These are phyloP conservation scores for Margarornis squamiger DNA, from an alignment of 2,797 vertebrate species.

Conservation along the genomic window DNA sequence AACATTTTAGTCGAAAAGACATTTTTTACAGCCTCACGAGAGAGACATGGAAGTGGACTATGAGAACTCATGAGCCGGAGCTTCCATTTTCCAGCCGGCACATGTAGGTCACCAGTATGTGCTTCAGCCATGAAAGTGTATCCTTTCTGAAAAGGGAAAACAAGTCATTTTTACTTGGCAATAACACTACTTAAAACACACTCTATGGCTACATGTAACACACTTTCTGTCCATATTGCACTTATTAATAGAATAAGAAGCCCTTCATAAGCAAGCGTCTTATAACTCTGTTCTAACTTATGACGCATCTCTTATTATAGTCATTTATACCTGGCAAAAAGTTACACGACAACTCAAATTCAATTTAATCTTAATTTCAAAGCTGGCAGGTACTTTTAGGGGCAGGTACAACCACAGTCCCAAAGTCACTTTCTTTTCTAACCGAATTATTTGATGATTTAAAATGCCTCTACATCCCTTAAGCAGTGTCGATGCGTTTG, in stretches of 20 bases:
- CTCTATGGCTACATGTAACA: not conserved
- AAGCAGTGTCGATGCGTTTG: not conserved
- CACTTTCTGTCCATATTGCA: not conserved
- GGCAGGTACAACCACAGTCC: not conserved
- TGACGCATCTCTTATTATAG: not conserved
- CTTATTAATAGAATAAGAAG: not conserved
- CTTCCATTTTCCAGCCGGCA: conserved; percentile 79
- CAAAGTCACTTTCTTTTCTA: not conserved
- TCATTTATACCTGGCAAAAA: not conserved
- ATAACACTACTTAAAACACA: not conserved
- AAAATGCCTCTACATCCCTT: not conserved
- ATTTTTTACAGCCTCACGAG: conserved; percentile 71
- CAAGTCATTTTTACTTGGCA: not conserved
- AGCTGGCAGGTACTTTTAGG: not conserved
- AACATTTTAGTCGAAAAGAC: conserved; percentile 83
- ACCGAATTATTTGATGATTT: not conserved
- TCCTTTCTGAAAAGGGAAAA: conserved; percentile 77
- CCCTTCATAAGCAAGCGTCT: not conserved
- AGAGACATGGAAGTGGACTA: conserved; percentile 77
- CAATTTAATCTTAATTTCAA: not conserved
- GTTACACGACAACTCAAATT: not conserved
- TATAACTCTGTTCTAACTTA: not conserved
- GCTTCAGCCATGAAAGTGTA: conserved; percentile 90
- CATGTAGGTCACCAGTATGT: conserved; percentile 57
- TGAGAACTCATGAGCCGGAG: conserved; percentile 83